Evolutionary conservation across 2,113 vertebrate genomes (phyloP).

Genomic region (Esox niger): DNA sequence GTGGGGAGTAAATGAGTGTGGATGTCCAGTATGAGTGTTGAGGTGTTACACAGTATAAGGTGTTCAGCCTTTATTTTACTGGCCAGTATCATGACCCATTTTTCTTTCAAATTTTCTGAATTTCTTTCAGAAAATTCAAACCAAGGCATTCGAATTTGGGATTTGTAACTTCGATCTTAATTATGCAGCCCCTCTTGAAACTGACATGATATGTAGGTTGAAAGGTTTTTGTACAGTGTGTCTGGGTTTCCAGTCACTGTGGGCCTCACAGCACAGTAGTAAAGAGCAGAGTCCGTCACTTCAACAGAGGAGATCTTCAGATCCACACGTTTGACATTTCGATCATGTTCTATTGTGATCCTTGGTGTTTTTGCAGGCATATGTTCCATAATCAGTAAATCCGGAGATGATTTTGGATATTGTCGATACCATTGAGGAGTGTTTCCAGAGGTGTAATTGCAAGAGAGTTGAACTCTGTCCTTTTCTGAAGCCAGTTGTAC

Average conservation of each 20-base stretch:
- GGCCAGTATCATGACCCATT: too few relatives aligned
- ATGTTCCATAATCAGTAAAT: not conserved
- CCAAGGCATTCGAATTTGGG: too few relatives aligned
- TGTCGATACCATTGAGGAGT: not conserved
- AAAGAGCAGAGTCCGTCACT: constrained; percentile 33
- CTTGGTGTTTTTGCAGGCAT: not conserved
- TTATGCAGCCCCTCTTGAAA: too few relatives aligned
- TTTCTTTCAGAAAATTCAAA: too few relatives aligned
- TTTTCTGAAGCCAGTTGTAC: not conserved
- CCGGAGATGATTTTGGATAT: not conserved
- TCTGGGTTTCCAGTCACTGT: constrained; percentile 26
- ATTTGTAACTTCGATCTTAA: too few relatives aligned
- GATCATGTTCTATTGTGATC: not conserved
- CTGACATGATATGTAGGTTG: too few relatives aligned
- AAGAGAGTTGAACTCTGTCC: not conserved
- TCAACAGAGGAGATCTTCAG: constrained; percentile 26
- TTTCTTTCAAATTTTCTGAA: too few relatives aligned
- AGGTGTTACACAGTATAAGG: too few relatives aligned
- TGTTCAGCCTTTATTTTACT: too few relatives aligned
- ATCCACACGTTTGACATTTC: not conserved
- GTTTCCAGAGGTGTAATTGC: not conserved
- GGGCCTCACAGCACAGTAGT: constrained; percentile 36
- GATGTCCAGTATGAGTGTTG: too few relatives aligned
- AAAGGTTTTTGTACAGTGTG: constrained; percentile 2
- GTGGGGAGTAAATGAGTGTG: too few relatives aligned